Evolutionary conservation across 2,888 invertebrate genomes (phyloP), one percentile per base, ranked within the genome.

Genomic region (Synergus japonicus): DNA sequence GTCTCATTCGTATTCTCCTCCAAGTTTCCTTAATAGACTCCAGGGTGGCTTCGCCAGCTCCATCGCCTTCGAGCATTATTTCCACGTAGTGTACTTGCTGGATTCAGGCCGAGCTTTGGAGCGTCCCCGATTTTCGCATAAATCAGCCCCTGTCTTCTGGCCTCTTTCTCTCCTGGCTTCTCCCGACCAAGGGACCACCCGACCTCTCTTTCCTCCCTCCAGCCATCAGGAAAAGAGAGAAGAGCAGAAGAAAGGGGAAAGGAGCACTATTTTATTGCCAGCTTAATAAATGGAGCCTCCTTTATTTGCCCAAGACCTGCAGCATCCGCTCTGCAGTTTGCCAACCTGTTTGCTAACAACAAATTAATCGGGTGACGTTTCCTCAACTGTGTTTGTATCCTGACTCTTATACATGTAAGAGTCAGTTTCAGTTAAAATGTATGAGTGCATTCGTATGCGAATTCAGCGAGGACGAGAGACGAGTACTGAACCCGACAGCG

Each of bases 331-430:
- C 87, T 87, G 87, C 89, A 88, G 88, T 90, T 91, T 89, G 89
- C 90, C 89, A 91, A 90, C 91, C 90, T 90, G 90, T 91, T 91
- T 90, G 90, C 90, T 88, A 90, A 89, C 90, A 90, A 91, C 90
- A 91, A 91, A 91, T 91, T 91, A 91, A 91, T 91, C 90, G 89
- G 87, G 88, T 89, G 88, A 90, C 90, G 89, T 89, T 89, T 89
- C 86, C 43, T 81, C 81, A 79, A 79, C 79, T 79, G 84, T 81
- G 82, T 73, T 46, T 63, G 69, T 69, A 60, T 37, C 66, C 43
- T 66, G 66, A 41, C 43, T 66, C 66, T 41, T 43, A 18, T 41
- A 66, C 66, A 18, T 66, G 4, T 4, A 43, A 10, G 66, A 66
- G 43, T 66, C 66, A n/a, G 66, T n/a, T 41, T 49, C 13, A 58